These are phyloP conservation scores for Pipistrellus pipistrellus DNA, from an alignment of 2,797 vertebrate genomes.

Conservation along the genomic window DNA sequence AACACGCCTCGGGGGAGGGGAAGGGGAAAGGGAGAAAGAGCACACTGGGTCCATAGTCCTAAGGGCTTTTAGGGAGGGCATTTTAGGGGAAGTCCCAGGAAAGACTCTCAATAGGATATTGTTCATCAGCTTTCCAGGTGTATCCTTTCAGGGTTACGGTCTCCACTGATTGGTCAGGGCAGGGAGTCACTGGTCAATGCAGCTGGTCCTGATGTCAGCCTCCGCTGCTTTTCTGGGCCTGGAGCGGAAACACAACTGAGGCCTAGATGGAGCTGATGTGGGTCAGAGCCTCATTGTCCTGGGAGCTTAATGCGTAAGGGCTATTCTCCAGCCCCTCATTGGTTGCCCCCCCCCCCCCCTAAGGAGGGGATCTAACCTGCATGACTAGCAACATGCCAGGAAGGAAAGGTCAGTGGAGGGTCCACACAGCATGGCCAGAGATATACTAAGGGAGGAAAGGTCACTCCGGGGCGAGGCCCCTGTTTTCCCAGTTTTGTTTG, in stretches of 20 bases:
- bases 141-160: not conserved
- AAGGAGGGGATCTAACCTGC: not conserved
- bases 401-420: not conserved
- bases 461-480: not conserved
- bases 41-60: not conserved
- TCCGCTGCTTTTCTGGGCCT: not conserved
- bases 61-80: not conserved
- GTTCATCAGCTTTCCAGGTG: not conserved
- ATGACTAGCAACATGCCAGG: not conserved
- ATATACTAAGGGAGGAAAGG: not conserved
- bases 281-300: not conserved
- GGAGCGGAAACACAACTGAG: not conserved
- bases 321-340: not conserved
- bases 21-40: not conserved
- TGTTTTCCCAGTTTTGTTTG: not conserved
- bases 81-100: not conserved
- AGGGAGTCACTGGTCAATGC: not conserved
- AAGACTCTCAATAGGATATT: not conserved
- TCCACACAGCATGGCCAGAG: not conserved
- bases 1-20: not conserved
- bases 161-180: not conserved
- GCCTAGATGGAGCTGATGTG: not conserved
- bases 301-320: not conserved
- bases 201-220: not conserved
- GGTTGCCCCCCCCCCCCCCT: not conserved